Percentiles rank a stretch among this genome's conserved stretches.
phyloP scores from a whole-genome alignment of 2,113 vertebrate species.

The Eclectus roratus region DNA sequence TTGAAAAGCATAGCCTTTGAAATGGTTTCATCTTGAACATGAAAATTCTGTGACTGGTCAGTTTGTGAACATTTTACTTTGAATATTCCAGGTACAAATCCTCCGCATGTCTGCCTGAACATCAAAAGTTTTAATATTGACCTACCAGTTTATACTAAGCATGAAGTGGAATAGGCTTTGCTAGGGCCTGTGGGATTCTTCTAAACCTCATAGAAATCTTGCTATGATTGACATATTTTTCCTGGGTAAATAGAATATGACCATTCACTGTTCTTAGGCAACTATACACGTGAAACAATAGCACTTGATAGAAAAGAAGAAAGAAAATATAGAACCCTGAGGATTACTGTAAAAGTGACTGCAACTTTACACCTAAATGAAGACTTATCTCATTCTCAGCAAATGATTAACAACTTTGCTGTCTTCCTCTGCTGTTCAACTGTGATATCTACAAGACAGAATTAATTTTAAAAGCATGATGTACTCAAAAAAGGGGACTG shows the following conservation, averaged over 20 bases:
- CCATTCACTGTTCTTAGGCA: neutral
- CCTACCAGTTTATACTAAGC: neutral
- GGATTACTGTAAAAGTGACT: constrained; percentile 49
- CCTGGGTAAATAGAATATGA: neutral
- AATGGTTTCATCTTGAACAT: neutral
- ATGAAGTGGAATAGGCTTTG: neutral
- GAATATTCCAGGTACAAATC: neutral
- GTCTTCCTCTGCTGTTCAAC: neutral
- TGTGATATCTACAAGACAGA: neutral
- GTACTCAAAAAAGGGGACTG: neutral
- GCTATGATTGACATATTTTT: neutral
- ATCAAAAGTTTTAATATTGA: neutral
- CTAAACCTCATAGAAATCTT: neutral
- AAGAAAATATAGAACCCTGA: neutral
- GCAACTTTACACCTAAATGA: constrained; percentile 32
- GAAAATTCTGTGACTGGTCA: neutral
- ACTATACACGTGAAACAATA: neutral
- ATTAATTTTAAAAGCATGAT: neutral
- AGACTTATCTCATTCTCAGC: constrained; percentile 14
- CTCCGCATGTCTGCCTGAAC: neutral
- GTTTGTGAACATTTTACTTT: neutral
- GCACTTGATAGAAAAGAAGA: neutral
- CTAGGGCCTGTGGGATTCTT: neutral
- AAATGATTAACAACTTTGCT: neutral
- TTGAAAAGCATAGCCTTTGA: neutral